A percentile compares a stretch with the other conserved stretches of the same genome.
These are phyloP conservation scores for Decapterus maruadsi DNA, from an alignment of 2,797 vertebrate species.

Conservation along the genomic window DNA sequence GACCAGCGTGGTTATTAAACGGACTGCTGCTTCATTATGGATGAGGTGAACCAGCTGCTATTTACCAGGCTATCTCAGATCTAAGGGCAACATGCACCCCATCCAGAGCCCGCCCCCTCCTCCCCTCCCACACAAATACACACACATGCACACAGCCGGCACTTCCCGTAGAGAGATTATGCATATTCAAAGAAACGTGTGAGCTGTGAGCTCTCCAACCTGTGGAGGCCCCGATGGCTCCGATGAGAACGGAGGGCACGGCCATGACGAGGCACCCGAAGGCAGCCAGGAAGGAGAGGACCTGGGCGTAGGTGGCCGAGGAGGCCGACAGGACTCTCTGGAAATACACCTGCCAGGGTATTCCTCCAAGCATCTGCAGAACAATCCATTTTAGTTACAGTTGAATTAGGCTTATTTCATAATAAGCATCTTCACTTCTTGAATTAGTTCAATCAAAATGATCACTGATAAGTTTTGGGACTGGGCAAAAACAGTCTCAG, in stretches of 20 bases:
- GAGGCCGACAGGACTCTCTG: constrained; percentile 97
- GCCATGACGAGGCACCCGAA: constrained; percentile 97
- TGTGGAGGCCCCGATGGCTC: constrained; percentile 97
- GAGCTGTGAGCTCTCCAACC: constrained; percentile 79
- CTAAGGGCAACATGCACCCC: constrained; percentile 75
- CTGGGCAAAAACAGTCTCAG: neutral
- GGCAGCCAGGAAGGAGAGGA: constrained; percentile 95
- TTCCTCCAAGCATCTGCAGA: constrained; percentile 93
- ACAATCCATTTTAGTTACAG: constrained; percentile 1
- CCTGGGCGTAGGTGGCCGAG: constrained; percentile 96
- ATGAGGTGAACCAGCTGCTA: constrained; percentile 88
- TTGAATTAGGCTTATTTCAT: no score
- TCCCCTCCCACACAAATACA: constrained; percentile 17
- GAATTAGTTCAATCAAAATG: neutral
- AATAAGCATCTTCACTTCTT: neutral
- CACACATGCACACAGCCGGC: constrained; percentile 13
- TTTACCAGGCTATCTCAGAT: constrained; percentile 83
- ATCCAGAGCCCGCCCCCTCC: constrained; percentile 37
- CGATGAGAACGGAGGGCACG: constrained; percentile 94
- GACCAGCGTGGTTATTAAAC: constrained; percentile 77
- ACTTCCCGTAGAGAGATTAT: no score
- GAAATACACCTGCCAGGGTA: constrained; percentile 99
- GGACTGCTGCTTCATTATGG: constrained; percentile 84
- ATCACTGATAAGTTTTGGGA: neutral
- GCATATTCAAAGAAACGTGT: constrained; percentile 17